These are phyloP conservation scores for Campaea margaritaria DNA, from an alignment of 2,888 invertebrate species.

Conservation along the genomic window DNA sequence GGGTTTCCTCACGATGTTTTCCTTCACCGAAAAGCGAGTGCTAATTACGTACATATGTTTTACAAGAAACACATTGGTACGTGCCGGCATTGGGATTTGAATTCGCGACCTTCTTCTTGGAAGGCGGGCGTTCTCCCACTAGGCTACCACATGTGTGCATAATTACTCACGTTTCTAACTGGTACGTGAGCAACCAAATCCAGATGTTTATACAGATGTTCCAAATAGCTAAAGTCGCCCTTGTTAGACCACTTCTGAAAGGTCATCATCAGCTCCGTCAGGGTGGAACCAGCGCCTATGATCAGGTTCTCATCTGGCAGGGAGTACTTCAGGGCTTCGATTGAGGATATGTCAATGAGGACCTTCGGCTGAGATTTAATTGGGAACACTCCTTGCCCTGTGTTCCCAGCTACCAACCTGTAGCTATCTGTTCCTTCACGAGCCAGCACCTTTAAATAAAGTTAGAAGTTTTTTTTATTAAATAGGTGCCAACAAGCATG, in stretches of 20 bases:
- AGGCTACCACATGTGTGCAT: too few species aligned
- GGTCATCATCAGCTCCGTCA: slow-evolving; percentile 83
- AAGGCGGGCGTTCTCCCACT: too few species aligned
- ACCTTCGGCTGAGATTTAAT: slow-evolving; percentile 69
- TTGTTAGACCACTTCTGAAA: slow-evolving; percentile 67
- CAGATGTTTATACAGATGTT: slow-evolving; percentile 86
- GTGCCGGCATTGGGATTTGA: too few species aligned
- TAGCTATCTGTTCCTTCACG: slow-evolving; percentile 77
- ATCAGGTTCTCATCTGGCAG: slow-evolving; percentile 71
- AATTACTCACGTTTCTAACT: slow-evolving; percentile 90
- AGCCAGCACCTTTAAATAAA: slow-evolving; percentile 69
- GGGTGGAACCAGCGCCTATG: slow-evolving; percentile 85
- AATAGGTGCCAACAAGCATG: too few species aligned
- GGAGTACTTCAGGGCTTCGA: slow-evolving; percentile 77
- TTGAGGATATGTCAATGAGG: slow-evolving; percentile 86
- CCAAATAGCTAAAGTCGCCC: slow-evolving; percentile 85
- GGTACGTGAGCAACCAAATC: slow-evolving; percentile 89
- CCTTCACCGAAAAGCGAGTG: too few species aligned
- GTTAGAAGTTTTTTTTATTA: neutral
- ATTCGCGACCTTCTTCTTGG: too few species aligned
- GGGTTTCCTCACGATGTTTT: too few species aligned
- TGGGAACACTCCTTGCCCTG: slow-evolving; percentile 87
- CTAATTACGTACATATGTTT: too few species aligned
- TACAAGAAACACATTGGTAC: too few species aligned
- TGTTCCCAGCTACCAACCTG: slow-evolving; percentile 89